Evolutionary conservation across 2,113 vertebrate genomes (phyloP), one percentile per base, ranked within the genome.

Genomic region (human (Homo sapiens)): DNA sequence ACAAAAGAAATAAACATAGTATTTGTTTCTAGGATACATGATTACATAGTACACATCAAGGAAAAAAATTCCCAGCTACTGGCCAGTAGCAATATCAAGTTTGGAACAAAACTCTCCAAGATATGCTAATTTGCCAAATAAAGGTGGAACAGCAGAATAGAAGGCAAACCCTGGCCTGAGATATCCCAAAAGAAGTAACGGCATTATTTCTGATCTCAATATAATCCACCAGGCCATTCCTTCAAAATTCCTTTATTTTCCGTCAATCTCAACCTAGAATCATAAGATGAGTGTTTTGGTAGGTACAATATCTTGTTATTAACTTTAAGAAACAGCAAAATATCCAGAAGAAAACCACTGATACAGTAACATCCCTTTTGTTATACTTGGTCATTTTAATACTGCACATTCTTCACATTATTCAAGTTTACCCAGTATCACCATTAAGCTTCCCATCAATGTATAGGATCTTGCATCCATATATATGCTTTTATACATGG

Each of bases 231-330:
- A 30, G 75, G 8, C n/a, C 11, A 92, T 55, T 70, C 48, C 30
- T 90, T 90, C 38, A 76, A 92, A 90, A 79, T 94, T 66, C 5
- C 35, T 83, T 40, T n/a, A 38, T 90, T 89, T 94, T 85, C 70
- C 43, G 94, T 30, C 57, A 73, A 59, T 66, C 35, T 90, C 10
- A 88, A 20, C n/a, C 13, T 59, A 93, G 25, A 72, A 73, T 45
- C 66, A 87, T 10, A 92, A 76, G 43, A 38, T 59, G 18, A 83
- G 35, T 84, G 12, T n/a, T 50, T 61, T 32, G 2, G 5, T 12
- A 10, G 3, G 4, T 50, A 35, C 17, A 27, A 1, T 27, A 83
- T 35, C 8, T 45, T 90, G 22, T 30, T 68, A 64, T 57, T 61
- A 30, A n/a, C 79, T 12, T 89, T 72, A 83, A 61, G 14, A 87